These are phyloP conservation scores for Perca fluviatilis DNA, from an alignment of 2,113 vertebrate genomes.

Conservation along the genomic window DNA sequence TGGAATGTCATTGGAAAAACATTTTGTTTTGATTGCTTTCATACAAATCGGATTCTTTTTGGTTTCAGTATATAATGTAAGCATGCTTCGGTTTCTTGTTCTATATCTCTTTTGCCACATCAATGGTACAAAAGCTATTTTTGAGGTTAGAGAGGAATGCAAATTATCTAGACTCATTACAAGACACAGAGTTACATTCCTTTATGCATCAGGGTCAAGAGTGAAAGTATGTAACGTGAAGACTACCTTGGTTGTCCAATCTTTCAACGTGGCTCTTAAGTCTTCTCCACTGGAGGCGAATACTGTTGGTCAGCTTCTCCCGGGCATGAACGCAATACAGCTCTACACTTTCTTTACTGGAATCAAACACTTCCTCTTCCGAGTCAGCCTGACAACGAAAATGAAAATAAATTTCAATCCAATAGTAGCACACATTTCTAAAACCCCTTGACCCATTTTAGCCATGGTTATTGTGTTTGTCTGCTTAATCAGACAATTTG, in stretches of 20 bases:
- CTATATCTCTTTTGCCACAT: neutral
- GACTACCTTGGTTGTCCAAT: slow-evolving; percentile 93
- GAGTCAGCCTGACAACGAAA: slow-evolving; percentile 81
- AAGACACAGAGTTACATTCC: neutral
- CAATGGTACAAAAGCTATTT: neutral
- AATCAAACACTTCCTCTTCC: slow-evolving; percentile 89
- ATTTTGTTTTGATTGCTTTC: neutral
- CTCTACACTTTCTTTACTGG: slow-evolving; percentile 89
- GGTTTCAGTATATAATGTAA: neutral
- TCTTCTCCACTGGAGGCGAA: slow-evolving; percentile 96
- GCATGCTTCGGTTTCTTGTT: neutral
- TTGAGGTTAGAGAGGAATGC: neutral
- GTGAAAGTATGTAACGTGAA: neutral
- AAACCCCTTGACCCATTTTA: neutral
- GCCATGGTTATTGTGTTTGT: neutral
- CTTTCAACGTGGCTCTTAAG: slow-evolving; percentile 94
- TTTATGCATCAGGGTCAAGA: slow-evolving; percentile 4
- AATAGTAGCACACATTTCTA: neutral
- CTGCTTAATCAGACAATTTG: neutral
- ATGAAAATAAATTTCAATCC: slow-evolving; percentile 2
- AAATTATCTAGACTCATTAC: neutral
- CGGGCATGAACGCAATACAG: slow-evolving; percentile 91
- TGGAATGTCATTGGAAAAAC: neutral
- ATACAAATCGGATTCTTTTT: neutral
- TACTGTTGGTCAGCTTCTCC: slow-evolving; percentile 96